Conservation (phyloP, 1,140 invertebrate species). For the Drosophila lacertosa region DNA sequence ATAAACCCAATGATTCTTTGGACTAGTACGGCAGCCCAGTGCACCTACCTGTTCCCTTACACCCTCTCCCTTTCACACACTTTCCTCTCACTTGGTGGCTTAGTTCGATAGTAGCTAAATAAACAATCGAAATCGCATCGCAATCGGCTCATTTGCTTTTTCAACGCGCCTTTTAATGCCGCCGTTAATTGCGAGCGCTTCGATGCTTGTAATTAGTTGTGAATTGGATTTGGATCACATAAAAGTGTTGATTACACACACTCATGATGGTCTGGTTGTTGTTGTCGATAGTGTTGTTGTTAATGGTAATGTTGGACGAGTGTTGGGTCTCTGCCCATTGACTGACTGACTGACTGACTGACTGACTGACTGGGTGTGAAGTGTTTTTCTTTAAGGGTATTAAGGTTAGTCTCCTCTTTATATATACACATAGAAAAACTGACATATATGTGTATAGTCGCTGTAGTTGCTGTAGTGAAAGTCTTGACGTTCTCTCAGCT, state of each 20-base stretch:
- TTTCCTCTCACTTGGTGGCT: background rate
- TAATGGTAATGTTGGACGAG: conserved; percentile 8
- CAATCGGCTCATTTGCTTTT: conserved; percentile 44
- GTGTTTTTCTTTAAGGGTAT: conserved; percentile 64
- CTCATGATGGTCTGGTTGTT: conserved; percentile 6
- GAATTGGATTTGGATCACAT: conserved; percentile 81
- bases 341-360: conserved; percentile 36
- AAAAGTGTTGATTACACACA: conserved; percentile 77
- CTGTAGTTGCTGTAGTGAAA: conserved; percentile 45
- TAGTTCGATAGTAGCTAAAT: conserved; percentile 14
- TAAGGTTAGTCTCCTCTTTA: conserved; percentile 56
- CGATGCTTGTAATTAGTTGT: conserved; percentile 78
- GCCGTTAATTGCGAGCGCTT: conserved; percentile 46
- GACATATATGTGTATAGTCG: background rate
- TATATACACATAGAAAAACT: too few species aligned
- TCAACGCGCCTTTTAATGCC: conserved; percentile 39
- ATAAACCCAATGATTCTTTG: conserved; percentile 49
- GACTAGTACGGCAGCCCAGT: conserved; percentile 6
- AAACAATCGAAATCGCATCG: conserved; percentile 43
- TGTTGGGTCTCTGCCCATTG: conserved; percentile 8
- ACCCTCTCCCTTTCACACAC: background rate
- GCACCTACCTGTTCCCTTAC: conserved; percentile 4
- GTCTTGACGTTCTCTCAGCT: conserved; percentile 42
- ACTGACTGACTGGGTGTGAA: conserved; percentile 46
- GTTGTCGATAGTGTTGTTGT: conserved; percentile 2